Percentiles rank a stretch among this genome's conserved stretches.
Conservation (phyloP, 2,797 vertebrate genomes). For the Cichlasoma orientale region DNA sequence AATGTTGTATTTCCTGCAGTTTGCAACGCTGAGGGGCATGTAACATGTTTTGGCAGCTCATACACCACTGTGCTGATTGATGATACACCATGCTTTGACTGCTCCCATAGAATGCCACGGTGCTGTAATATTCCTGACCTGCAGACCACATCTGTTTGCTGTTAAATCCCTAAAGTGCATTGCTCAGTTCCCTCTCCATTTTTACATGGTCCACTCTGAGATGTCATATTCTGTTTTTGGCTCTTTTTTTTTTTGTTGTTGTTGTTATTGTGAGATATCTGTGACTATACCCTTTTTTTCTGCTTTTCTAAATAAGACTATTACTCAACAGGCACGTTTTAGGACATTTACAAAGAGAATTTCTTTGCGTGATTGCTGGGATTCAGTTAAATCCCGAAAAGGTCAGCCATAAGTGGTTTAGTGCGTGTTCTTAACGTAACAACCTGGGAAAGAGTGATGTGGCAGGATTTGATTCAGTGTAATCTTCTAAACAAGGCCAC, state of each 20-base stretch:
- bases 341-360: not conserved
- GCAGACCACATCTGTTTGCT: conserved; percentile 23
- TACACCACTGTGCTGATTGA: conserved; percentile 47
- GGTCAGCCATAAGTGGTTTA: conserved; percentile 18
- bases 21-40: conserved; percentile 33
- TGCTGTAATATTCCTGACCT: conserved; percentile 38
- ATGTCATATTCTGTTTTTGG: not conserved
- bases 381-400: not conserved
- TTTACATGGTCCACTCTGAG: not conserved
- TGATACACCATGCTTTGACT: conserved; percentile 40
- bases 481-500: conserved; percentile 49
- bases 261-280: not conserved
- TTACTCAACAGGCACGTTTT: not conserved
- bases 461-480: conserved; percentile 29
- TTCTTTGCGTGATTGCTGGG: not conserved
- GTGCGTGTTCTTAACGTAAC: not conserved
- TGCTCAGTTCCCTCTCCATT: not conserved
- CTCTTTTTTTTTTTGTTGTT: not conserved
- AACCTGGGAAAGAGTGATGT: conserved; percentile 45
- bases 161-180: conserved; percentile 18
- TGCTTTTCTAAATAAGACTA: not conserved
- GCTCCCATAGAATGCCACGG: conserved; percentile 20
- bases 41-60: conserved; percentile 29
- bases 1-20: conserved; percentile 18
- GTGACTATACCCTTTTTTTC: not conserved